Base-by-base conservation (phyloP, 2,888 invertebrate species). In the Dynastes maya region DNA sequence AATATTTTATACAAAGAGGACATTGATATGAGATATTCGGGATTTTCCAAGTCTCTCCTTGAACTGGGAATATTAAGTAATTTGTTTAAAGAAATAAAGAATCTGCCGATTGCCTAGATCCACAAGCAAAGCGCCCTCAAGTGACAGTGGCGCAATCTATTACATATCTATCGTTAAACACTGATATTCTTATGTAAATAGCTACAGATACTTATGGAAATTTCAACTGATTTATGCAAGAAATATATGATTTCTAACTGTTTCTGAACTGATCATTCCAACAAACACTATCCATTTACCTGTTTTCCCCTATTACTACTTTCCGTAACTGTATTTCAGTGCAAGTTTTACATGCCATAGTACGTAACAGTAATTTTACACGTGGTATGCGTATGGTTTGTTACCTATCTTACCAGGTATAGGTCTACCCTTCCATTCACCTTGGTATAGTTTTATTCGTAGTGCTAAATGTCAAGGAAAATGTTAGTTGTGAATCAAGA, bases 401-500 rank as follows among this genome's bases (percentile, higher is more conserved):
- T 53, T 53, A 53, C n/a, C 53, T 53, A 53, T 53, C n/a, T 53
- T 16, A 53, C 53, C 45, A 1, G 8, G n/a, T 16, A 37, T 37
- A 53, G 16, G 5, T 16, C 76, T 64, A 51, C 81, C 80, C 63
- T 80, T 81, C 80, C 79, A 80, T 79, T 82, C 78, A 81, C 82
- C 82, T 82, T 82, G 82, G 81, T 82, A 81, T 79, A 81, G 80
- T 81, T 82, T 80, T 78, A 77, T 67, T n/a, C 32, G 29, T 77
- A 78, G 65, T 71, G 77, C 72, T 80, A 81, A 81, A 81, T 81
- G 80, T 79, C 80, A 81, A 80, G 81, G 80, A 79, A 79, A 81
- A 63, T 80, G 40, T 70, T 77, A 77, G 63, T 70, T 49, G 70
- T 74, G 77, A 63, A 76, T 51, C 65, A 32, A 76, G 76, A 65